Percentiles rank a stretch among this genome's conserved stretches.
phyloP scores from a whole-genome alignment of 2,888 invertebrate genomes.

The Perizoma flavofasciatum region DNA sequence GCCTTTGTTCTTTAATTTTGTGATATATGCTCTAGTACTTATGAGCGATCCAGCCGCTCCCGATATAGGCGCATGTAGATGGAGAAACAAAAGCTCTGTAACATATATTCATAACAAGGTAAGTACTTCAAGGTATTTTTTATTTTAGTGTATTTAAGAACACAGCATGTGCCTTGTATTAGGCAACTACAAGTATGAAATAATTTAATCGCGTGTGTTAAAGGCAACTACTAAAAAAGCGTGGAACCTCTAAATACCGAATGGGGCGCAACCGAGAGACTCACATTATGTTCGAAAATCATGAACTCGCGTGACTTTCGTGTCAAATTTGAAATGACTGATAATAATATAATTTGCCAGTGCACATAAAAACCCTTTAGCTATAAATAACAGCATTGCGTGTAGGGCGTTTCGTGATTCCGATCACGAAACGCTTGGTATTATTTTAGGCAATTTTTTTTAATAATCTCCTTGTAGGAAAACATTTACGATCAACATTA shows the following conservation, averaged over 20 bases:
- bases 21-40: too few relatives aligned
- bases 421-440: slow-evolving; percentile 35
- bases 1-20: too few relatives aligned
- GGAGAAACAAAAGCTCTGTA: too few relatives aligned
- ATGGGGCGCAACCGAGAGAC: slow-evolving; percentile 1
- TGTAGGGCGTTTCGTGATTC: slow-evolving; percentile 37
- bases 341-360: slow-evolving; percentile 38
- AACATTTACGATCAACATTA: slow-evolving; percentile 23
- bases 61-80: too few relatives aligned
- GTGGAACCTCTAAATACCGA: slow-evolving; percentile 13
- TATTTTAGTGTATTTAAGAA: too few relatives aligned
- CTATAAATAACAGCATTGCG: slow-evolving; percentile 42
- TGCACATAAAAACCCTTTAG: slow-evolving; percentile 42
- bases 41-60: too few relatives aligned
- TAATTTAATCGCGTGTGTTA: too few relatives aligned
- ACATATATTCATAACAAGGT: too few relatives aligned
- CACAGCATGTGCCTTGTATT: too few relatives aligned
- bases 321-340: slow-evolving; percentile 39
- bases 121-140: too few relatives aligned
- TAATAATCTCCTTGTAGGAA: slow-evolving; percentile 22
- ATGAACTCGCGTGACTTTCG: slow-evolving; percentile 40
- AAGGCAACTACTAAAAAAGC: too few relatives aligned
- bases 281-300: slow-evolving; percentile 28
- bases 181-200: too few relatives aligned
- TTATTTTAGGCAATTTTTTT: slow-evolving; percentile 31